Percentiles rank a stretch among this genome's conserved stretches.
phyloP scores from a whole-genome alignment of 2,888 invertebrate species.

The Andrena praecox region DNA sequence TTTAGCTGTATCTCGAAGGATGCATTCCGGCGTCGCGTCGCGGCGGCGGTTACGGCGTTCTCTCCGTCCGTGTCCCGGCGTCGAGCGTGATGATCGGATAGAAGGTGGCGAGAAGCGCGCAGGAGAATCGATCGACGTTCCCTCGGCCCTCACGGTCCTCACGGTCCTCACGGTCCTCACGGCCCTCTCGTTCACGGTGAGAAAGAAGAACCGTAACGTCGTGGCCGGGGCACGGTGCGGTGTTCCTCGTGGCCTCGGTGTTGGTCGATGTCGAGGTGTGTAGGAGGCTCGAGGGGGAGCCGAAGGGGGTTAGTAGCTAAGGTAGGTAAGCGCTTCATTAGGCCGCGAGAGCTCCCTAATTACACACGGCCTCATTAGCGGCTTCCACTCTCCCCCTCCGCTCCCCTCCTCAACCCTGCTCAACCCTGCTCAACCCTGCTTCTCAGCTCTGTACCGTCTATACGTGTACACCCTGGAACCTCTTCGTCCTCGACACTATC shows the following conservation, averaged over 20 bases:
- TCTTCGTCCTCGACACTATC: conserved; percentile 71
- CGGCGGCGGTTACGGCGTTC: conserved; percentile 13
- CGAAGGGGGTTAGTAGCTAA: conserved; percentile 78
- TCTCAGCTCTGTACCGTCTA: conserved; percentile 32
- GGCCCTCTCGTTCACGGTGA: conserved; percentile 51
- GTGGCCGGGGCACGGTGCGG: conserved; percentile 40
- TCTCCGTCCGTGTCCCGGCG: conserved; percentile 34
- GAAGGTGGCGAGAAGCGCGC: conserved; percentile 73
- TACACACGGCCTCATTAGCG: conserved; percentile 85
- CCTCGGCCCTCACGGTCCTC: conserved; percentile 22
- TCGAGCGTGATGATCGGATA: conserved; percentile 78
- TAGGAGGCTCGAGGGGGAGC: conserved; percentile 68
- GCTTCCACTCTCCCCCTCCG: conserved; percentile 76
- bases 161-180: conserved; percentile 17
- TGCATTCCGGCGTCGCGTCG: neutral
- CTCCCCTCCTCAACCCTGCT: conserved; percentile 33
- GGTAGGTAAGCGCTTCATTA: conserved; percentile 85
- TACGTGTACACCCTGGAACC: conserved; percentile 73
- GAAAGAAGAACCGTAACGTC: conserved; percentile 70
- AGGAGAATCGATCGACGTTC: conserved; percentile 63
- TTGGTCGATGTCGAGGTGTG: conserved; percentile 61
- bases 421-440: conserved; percentile 28
- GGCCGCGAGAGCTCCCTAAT: conserved; percentile 85
- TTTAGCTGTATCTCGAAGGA: conserved; percentile 61
- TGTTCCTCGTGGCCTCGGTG: conserved; percentile 57